phyloP scores from a whole-genome alignment of 2,113 vertebrate genomes.

The Polypterus bichir region DNA sequence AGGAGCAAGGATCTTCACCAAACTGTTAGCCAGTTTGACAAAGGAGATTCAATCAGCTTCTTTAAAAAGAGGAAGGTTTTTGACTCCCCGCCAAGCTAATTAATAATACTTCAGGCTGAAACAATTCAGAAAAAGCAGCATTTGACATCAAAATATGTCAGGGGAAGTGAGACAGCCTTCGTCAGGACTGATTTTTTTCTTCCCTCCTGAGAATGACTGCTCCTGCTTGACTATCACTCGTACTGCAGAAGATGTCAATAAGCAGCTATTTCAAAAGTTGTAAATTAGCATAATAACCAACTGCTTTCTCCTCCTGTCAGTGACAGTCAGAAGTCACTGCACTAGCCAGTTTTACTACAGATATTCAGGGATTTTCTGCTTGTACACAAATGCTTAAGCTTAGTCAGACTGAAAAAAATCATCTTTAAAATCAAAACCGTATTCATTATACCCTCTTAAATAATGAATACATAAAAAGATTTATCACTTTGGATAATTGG shows the following conservation, averaged over 20 bases:
- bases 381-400: no score
- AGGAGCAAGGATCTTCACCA: no score
- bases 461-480: no score
- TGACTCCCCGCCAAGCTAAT: slow-evolving; percentile 53
- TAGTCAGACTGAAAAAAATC: no score
- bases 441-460: no score
- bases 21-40: no score
- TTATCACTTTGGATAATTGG: no score
- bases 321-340: slow-evolving; percentile 48
- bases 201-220: slow-evolving; percentile 41
- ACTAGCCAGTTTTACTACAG: no score
- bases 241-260: slow-evolving; percentile 58
- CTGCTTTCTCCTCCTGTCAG: slow-evolving; percentile 52
- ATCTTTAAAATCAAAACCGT: no score
- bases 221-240: slow-evolving; percentile 47
- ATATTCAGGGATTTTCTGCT: no score
- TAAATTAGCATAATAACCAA: slow-evolving; percentile 23
- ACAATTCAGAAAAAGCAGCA: slow-evolving; percentile 44
- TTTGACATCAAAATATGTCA: slow-evolving; percentile 57
- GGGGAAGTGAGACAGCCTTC: slow-evolving; percentile 52
- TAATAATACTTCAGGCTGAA: slow-evolving; percentile 50
- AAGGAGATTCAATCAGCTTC: slow-evolving; percentile 17
- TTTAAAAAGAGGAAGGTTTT: slow-evolving; percentile 59
- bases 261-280: slow-evolving; percentile 42
- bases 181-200: slow-evolving; percentile 43